These are phyloP conservation scores for Pheosia tremula DNA, from an alignment of 2,888 invertebrate genomes.

Conservation along the genomic window DNA sequence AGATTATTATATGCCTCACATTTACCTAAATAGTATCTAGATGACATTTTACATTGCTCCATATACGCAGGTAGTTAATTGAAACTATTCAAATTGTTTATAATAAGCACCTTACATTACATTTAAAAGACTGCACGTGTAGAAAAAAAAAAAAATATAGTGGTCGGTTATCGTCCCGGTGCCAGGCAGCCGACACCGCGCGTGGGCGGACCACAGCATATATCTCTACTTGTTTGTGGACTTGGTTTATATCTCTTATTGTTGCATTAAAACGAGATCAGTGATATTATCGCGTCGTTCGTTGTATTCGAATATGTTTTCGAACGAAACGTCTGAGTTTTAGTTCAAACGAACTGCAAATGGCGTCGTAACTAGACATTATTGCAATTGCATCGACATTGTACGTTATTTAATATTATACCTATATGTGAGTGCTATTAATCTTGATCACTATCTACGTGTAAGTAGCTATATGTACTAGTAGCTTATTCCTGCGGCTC, in stretches of 20 bases:
- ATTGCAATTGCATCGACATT: not conserved
- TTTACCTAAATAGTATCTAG: too few relatives aligned
- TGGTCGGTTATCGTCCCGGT: slow-evolving; percentile 19
- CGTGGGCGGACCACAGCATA: slow-evolving; percentile 33
- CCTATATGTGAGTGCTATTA: too few relatives aligned
- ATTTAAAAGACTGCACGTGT: slow-evolving; percentile 8
- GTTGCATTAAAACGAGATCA: slow-evolving; percentile 25
- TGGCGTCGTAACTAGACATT: slow-evolving; percentile 2
- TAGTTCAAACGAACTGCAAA: slow-evolving; percentile 2
- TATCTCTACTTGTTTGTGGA: slow-evolving; percentile 25
- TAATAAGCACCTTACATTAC: too few relatives aligned
- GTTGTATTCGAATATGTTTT: slow-evolving; percentile 9
- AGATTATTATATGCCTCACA: too few relatives aligned
- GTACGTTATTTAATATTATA: too few relatives aligned
- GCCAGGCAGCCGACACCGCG: slow-evolving; percentile 3
- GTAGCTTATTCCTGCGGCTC: too few relatives aligned
- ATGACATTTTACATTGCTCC: too few relatives aligned
- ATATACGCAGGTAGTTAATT: too few relatives aligned
- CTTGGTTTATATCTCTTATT: slow-evolving; percentile 24
- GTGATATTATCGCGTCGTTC: slow-evolving; percentile 16
- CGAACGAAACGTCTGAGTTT: not conserved
- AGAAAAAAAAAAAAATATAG: slow-evolving; percentile 14
- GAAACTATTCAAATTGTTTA: too few relatives aligned
- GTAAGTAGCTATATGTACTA: too few relatives aligned
- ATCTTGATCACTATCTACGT: too few relatives aligned